Percentiles rank a stretch among this genome's conserved stretches.
Conservation (phyloP, 2,888 invertebrate genomes). For the Oscheius sp. region DNA sequence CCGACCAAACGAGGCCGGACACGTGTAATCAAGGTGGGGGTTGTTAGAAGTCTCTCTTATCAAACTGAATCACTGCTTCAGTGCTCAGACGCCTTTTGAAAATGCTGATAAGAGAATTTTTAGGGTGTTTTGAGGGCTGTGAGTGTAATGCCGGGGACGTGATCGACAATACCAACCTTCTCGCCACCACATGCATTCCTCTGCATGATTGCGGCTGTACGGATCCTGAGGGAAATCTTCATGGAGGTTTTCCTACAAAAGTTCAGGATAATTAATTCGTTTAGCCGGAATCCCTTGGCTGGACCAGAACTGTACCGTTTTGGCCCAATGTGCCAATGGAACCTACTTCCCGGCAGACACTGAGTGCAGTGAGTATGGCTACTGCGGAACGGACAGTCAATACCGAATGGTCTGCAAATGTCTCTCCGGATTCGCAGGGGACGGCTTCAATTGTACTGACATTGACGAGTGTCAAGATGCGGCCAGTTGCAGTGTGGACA, state of each 20-base stretch:
- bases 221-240: slow-evolving; percentile 48
- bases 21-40: slow-evolving; percentile 33
- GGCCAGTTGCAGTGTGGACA: slow-evolving; percentile 73
- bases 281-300: slow-evolving; percentile 53
- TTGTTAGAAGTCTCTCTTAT: neutral
- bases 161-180: slow-evolving; percentile 37
- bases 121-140: slow-evolving; percentile 65
- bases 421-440: slow-evolving; percentile 54
- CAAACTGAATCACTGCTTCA: neutral
- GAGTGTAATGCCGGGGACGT: slow-evolving; percentile 65
- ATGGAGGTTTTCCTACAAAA: slow-evolving; percentile 38
- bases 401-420: slow-evolving; percentile 49
- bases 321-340: slow-evolving; percentile 59
- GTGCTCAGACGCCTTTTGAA: no score
- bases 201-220: slow-evolving; percentile 51
- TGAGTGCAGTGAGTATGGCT: slow-evolving; percentile 50
- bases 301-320: slow-evolving; percentile 55
- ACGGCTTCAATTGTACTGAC: slow-evolving; percentile 58
- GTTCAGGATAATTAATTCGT: slow-evolving; percentile 10
- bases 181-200: slow-evolving; percentile 25
- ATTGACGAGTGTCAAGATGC: slow-evolving; percentile 60
- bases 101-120: neutral
- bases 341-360: slow-evolving; percentile 52
- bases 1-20: slow-evolving; percentile 40
- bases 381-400: slow-evolving; percentile 42